Conservation (phyloP, 2,888 invertebrate species). For the Caenorhabditis sulstoni region DNA sequence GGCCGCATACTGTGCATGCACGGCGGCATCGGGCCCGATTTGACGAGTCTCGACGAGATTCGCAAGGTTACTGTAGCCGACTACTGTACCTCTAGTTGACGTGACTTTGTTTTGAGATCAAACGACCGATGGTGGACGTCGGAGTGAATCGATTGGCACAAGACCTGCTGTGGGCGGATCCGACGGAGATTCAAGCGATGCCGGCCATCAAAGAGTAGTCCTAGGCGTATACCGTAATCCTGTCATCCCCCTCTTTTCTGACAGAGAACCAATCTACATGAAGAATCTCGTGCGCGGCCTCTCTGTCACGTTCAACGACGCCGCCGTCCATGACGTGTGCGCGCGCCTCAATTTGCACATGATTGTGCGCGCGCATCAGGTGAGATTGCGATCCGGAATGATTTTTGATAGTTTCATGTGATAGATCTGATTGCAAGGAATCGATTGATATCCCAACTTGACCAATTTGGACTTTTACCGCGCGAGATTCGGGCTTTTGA, state of each 20-base stretch:
- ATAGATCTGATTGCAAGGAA: too few relatives aligned
- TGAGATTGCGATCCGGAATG: too few relatives aligned
- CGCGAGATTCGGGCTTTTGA: neutral
- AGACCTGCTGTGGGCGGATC: slow-evolving; percentile 62
- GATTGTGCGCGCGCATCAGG: slow-evolving; percentile 63
- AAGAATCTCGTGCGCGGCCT: slow-evolving; percentile 49
- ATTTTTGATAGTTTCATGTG: too few relatives aligned
- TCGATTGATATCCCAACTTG: too few relatives aligned
- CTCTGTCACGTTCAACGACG: slow-evolving; percentile 40
- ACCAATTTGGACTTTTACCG: neutral
- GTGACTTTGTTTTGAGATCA: slow-evolving; percentile 29
- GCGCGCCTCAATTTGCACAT: slow-evolving; percentile 29
- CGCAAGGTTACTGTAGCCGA: slow-evolving; percentile 3
- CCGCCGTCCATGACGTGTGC: slow-evolving; percentile 47
- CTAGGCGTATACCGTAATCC: neutral
- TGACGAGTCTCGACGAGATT: slow-evolving; percentile 50
- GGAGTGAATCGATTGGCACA: slow-evolving; percentile 17
- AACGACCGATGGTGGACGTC: slow-evolving; percentile 44
- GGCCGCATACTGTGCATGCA: slow-evolving; percentile 61
- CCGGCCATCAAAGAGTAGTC: neutral
- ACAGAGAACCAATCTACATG: slow-evolving; percentile 8
- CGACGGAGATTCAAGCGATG: slow-evolving; percentile 17
- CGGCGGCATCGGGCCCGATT: slow-evolving; percentile 49
- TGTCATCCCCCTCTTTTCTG: slow-evolving; percentile 3
- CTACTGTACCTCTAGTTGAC: too few relatives aligned